These are phyloP conservation scores for Drosophila orena DNA, from an alignment of 1,140 invertebrate genomes.

Conservation along the genomic window DNA sequence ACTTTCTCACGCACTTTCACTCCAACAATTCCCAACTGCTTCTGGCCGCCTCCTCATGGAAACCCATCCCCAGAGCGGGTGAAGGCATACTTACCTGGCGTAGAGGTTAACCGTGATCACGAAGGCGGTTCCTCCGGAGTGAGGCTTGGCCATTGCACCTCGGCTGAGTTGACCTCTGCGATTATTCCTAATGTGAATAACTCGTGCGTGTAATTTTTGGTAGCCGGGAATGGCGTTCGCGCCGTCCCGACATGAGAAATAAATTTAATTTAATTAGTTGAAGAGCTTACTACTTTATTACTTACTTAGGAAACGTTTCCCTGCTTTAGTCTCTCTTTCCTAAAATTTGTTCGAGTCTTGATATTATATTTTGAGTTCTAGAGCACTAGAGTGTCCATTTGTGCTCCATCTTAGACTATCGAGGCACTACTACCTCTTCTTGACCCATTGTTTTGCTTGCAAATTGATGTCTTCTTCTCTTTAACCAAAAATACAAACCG, in stretches of 20 bases:
- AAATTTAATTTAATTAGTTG: background rate
- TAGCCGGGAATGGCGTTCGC: slow-evolving; percentile 85
- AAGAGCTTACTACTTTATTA: too few species aligned
- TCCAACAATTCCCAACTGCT: slow-evolving; percentile 3
- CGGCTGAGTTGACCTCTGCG: slow-evolving; percentile 84
- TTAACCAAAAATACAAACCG: too few species aligned
- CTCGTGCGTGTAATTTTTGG: slow-evolving; percentile 85
- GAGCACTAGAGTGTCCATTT: too few species aligned
- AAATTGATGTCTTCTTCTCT: too few species aligned
- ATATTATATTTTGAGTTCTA: too few species aligned
- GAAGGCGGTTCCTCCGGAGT: slow-evolving; percentile 88
- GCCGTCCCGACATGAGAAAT: slow-evolving; percentile 74
- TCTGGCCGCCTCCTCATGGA: background rate
- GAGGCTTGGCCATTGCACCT: slow-evolving; percentile 86
- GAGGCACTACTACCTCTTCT: too few species aligned
- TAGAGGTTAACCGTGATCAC: slow-evolving; percentile 88
- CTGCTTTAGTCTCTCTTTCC: too few species aligned
- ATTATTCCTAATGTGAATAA: slow-evolving; percentile 85
- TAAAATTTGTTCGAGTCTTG: too few species aligned
- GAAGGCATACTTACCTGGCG: slow-evolving; percentile 86
- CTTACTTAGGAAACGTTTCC: too few species aligned
- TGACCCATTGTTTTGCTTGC: too few species aligned
- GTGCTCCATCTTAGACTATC: too few species aligned
- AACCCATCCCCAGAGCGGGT: background rate
- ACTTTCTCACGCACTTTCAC: background rate